Base-by-base conservation (phyloP, 2,113 vertebrate genomes). In the Leucoraja erinaceus region DNA sequence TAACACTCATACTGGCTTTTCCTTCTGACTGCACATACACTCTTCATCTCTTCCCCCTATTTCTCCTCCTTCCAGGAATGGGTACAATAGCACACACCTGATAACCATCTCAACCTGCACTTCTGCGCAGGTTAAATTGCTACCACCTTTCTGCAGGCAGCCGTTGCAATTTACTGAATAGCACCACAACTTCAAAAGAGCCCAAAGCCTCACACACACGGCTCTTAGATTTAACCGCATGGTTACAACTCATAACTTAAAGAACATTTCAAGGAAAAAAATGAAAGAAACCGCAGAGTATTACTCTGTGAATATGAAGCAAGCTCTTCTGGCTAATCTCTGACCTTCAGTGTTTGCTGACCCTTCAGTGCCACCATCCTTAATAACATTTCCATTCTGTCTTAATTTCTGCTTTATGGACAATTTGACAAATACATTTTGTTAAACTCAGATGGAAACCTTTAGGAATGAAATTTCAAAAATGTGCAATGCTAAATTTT, bases 71-170 rank as follows among this genome's bases (percentile, higher is more conserved):
- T 94, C 95, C 95, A 94, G 94, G 95, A 93, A 94, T 93, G 95
- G 94, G 96, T 74, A 96, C 96, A 97, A 98, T 96, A 97, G 98
- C 97, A 97, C 98, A 98, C 98, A 98, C 98, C 98, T 98, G 98
- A 99, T 98, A 98, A 95, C 96, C 95, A 96, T 94, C 95, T 95
- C 96, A 95, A 93, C 93, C 96, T 95, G 97, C 96, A 95, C 97
- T 96, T 95, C 95, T 95, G 95, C 97, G 97, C 96, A 96, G 95
- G 97, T 98, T 98, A 98, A 99, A 99, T 98, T 99, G 98, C 98
- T 99, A 98, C 98, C 98, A 99, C 98, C 98, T 99, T 99, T 96
- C 96, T 97, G 97, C 97, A 97, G 97, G 97, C 95, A 94, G 96
- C 96, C 97, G 96, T 96, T 96, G 98, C 98, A 98, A 99, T 99